These are phyloP conservation scores for Patiria pectinifera DNA, from an alignment of 53 echinoderm and acorn worm genomes.

Conservation along the genomic window DNA sequence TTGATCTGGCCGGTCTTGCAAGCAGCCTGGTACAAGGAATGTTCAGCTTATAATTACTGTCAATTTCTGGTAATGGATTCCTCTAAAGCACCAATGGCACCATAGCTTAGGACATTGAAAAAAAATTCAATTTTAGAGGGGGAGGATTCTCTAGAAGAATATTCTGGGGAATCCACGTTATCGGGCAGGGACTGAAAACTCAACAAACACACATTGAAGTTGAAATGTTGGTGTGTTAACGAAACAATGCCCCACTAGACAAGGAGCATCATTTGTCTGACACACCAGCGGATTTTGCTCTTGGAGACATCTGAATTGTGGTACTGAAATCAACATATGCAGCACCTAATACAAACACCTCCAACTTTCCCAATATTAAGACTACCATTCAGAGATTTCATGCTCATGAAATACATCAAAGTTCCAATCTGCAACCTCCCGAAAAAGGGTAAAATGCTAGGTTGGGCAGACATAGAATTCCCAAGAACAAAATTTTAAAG, in stretches of 20 bases:
- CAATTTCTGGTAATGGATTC: neutral
- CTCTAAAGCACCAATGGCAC: neutral
- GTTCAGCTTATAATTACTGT: neutral
- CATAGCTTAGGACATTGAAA: too few relatives aligned
- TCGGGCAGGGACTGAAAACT: too few relatives aligned
- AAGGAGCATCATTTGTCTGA: slow-evolving; percentile 86
- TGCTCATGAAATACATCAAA: too few relatives aligned
- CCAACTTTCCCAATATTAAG: neutral
- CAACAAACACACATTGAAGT: too few relatives aligned
- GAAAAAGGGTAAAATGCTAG: too few relatives aligned
- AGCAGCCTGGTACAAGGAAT: slow-evolving; percentile 76
- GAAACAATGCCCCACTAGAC: slow-evolving; percentile 82
- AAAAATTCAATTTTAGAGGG: too few relatives aligned
- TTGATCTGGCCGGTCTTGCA: slow-evolving; percentile 99
- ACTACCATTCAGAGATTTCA: too few relatives aligned
- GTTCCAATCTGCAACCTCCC: too few relatives aligned
- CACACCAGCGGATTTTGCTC: slow-evolving; percentile 61
- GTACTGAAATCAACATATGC: neutral
- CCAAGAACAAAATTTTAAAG: too few relatives aligned
- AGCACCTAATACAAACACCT: neutral
- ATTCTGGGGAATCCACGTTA: too few relatives aligned
- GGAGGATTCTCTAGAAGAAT: too few relatives aligned
- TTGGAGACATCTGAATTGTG: slow-evolving; percentile 53
- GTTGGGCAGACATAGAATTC: too few relatives aligned
- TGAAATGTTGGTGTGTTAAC: slow-evolving; percentile 74